A percentile compares a stretch with the other conserved stretches of the same genome.
Conservation (phyloP, 2,888 invertebrate species). For the Andrena chrysosceles region DNA sequence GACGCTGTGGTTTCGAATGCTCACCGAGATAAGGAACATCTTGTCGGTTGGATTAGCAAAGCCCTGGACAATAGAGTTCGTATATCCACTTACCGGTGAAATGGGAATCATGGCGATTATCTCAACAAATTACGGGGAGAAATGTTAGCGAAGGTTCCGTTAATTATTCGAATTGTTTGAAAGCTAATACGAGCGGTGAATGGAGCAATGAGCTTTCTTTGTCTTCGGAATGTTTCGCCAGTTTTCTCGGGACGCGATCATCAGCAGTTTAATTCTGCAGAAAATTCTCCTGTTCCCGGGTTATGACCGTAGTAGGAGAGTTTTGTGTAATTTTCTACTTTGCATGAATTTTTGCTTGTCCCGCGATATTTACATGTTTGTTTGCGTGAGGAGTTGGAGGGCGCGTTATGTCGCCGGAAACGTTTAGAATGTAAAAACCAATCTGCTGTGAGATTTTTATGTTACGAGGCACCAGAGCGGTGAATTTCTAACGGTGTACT, state of each 20-base stretch:
- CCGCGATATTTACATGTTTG: not conserved
- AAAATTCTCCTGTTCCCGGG: constrained; percentile 7
- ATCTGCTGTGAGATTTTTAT: not conserved
- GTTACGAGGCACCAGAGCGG: too few species aligned
- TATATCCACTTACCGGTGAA: too few species aligned
- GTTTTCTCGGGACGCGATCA: not conserved
- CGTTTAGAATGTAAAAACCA: not conserved
- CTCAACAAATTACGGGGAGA: too few species aligned
- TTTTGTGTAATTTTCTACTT: constrained; percentile 5
- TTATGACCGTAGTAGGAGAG: constrained; percentile 1
- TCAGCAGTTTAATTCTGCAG: constrained; percentile 10
- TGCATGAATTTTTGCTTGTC: not conserved
- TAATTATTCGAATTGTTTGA: too few species aligned
- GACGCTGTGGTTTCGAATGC: too few species aligned
- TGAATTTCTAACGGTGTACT: too few species aligned
- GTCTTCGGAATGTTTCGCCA: not conserved
- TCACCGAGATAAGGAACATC: too few species aligned
- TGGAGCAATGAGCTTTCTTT: not conserved
- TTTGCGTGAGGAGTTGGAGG: not conserved
- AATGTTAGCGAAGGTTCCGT: too few species aligned
- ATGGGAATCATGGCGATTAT: too few species aligned
- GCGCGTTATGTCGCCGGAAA: not conserved
- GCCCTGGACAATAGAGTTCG: too few species aligned
- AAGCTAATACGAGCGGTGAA: too few species aligned
- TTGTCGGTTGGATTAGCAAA: too few species aligned